Base-by-base conservation (phyloP, 2,797 vertebrate species). In the Coendou prehensilis region DNA sequence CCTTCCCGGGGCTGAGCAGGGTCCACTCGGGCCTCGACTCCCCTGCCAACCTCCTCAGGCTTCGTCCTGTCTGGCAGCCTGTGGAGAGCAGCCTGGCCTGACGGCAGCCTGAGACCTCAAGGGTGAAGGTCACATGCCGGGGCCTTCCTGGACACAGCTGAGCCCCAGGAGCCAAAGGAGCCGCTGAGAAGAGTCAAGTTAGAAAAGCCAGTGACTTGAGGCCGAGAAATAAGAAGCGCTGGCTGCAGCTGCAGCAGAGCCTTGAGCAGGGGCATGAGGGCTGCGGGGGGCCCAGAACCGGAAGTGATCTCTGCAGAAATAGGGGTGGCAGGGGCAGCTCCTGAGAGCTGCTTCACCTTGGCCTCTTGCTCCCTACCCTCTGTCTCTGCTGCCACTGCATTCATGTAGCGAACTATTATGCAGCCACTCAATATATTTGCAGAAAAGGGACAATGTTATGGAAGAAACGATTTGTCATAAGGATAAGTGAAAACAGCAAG, bases 101-200 rank as follows among this genome's bases (percentile, higher is more conserved):
- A 71, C 47, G 79, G 76, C 69, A 93, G 57, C 63, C 84, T 1
- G 8, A 78, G 86, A 37, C 81, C 75, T 95, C 64, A 7, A 84
- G 87, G 89, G 87, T 80, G 87, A 94, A 97, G 94, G 97, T 98
- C 96, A 89, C 94, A 87, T 96, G 97, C 97, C 95, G 95, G 98
- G 97, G 93, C 93, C 93, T 97, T 97, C 82, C 97, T 96, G 91
- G 92, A 95, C 94, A 93, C 50, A 93, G 96, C 95, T 76, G 37
- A 97, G 97, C 97, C 96, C 92, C 97, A 73, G 89, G 95, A 33
- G 90, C 93, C 97, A 93, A 98, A 98, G 93, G 93, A 93, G 95
- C 89, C 17, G 0, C 96, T 0, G 1, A 95, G 94, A 98, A 98
- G 98, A 97, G 98, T 98, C 98, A 98, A 98, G 97, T 97, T 98